These are phyloP conservation scores for Crax fasciolata DNA, from an alignment of 2,797 vertebrate species.

Conservation along the genomic window DNA sequence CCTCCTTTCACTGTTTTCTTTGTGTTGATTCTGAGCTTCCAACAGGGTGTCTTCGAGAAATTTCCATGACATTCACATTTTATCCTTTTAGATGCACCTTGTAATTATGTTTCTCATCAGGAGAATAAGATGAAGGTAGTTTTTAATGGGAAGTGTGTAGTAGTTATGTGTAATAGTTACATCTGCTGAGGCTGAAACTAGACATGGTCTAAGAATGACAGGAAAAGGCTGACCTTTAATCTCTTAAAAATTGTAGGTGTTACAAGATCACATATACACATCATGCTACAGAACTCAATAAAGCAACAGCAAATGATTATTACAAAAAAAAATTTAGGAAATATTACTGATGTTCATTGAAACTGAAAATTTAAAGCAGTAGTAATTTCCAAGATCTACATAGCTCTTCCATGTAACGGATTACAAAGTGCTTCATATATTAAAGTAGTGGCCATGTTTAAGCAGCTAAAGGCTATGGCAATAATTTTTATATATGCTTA, in stretches of 20 bases:
- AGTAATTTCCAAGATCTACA: neutral
- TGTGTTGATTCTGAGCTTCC: neutral
- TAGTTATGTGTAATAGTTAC: neutral
- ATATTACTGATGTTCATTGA: neutral
- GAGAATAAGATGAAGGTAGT: neutral
- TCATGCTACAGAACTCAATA: neutral
- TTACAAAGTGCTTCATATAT: neutral
- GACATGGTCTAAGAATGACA: neutral
- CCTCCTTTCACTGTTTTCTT: neutral
- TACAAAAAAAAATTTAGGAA: neutral
- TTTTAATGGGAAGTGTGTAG: neutral
- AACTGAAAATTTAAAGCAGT: neutral
- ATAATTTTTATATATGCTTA: neutral
- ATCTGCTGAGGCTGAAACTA: neutral
- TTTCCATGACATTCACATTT: neutral
- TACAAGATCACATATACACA: neutral
- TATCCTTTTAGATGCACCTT: neutral
- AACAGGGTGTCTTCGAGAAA: neutral
- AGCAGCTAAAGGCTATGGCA: neutral
- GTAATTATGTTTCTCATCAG: neutral
- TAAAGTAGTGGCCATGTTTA: neutral
- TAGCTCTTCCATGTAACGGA: neutral
- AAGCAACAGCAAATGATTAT: neutral
- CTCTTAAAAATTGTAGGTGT: neutral
- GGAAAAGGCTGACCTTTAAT: neutral